Evolutionary conservation across 2,113 vertebrate genomes (phyloP).

Genomic region (Corydoras maculifer): DNA sequence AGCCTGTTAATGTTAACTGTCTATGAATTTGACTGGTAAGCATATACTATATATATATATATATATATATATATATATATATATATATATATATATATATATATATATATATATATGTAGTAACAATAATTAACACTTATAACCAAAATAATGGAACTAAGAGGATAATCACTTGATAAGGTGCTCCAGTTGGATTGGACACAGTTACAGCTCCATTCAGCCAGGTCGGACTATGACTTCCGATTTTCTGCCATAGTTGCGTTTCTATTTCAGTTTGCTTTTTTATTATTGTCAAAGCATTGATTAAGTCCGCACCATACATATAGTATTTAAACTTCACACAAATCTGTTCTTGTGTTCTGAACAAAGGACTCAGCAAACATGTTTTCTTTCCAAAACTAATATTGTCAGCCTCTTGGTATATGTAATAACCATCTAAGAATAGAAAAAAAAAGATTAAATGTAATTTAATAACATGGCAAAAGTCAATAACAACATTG

Average conservation of each 20-base stretch:
- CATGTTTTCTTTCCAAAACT: constrained; percentile 47
- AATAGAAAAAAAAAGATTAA: neutral
- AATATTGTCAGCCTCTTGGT: constrained; percentile 65
- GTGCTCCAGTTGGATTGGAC: constrained; percentile 43
- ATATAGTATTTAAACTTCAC: constrained; percentile 69
- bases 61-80: no score
- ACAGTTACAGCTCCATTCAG: constrained; percentile 57
- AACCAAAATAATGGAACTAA: no score
- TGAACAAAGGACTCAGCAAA: constrained; percentile 61
- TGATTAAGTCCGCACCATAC: constrained; percentile 51
- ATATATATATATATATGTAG: no score
- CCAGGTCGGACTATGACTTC: constrained; percentile 70
- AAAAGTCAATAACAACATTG: neutral
- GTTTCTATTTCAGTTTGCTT: constrained; percentile 33
- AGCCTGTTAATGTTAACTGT: no score
- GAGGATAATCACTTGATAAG: constrained; percentile 57
- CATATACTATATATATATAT: no score
- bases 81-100: no score
- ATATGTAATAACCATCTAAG: constrained; percentile 66
- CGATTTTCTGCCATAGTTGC: constrained; percentile 57
- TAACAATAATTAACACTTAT: no score
- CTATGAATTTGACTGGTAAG: no score
- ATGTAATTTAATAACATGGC: neutral
- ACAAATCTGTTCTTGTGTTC: constrained; percentile 54
- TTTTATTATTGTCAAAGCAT: constrained; percentile 57